Conservation (phyloP, 2,888 invertebrate genomes). For the Mythimna pallens region DNA sequence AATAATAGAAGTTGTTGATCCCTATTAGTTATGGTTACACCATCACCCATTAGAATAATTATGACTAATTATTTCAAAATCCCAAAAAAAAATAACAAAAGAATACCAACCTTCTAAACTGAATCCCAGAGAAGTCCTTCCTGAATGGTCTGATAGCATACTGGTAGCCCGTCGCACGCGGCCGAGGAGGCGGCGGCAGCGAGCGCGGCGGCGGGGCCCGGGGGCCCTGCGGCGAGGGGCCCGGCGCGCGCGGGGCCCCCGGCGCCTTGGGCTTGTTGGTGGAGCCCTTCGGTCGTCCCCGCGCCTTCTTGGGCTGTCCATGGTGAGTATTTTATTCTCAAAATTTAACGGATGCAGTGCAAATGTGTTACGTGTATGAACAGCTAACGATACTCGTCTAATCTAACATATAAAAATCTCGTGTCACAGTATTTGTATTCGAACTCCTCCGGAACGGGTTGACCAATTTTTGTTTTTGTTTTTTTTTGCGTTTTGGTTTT, state of each 20-base stretch:
- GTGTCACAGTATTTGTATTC: too few relatives aligned
- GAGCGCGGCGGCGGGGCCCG: slow-evolving; percentile 66
- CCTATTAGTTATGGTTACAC: too few relatives aligned
- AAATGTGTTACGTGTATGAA: slow-evolving; percentile 13
- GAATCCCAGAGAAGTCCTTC: slow-evolving; percentile 89
- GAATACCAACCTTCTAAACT: slow-evolving; percentile 83
- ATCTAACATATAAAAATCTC: too few relatives aligned
- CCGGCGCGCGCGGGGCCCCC: slow-evolving; percentile 44
- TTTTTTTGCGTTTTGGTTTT: too few relatives aligned
- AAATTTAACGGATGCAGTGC: slow-evolving; percentile 38
- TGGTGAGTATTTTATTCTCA: slow-evolving; percentile 60
- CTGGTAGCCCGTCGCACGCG: slow-evolving; percentile 83
- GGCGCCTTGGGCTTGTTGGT: slow-evolving; percentile 86
- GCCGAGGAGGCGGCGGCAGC: slow-evolving; percentile 73
- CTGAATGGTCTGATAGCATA: slow-evolving; percentile 86
- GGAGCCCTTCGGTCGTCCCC: slow-evolving; percentile 89
- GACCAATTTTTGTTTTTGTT: too few relatives aligned
- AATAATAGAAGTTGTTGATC: too few relatives aligned
- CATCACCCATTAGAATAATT: too few relatives aligned
- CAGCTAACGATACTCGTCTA: too few relatives aligned
- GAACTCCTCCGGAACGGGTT: too few relatives aligned
- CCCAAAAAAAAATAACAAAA: rapidly evolving
- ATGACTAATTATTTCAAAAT: too few relatives aligned
- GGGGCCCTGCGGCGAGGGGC: slow-evolving; percentile 21
- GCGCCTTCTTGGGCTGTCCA: slow-evolving; percentile 83